Percentiles rank a stretch among this genome's conserved stretches.
Evolutionary conservation across 2,797 vertebrate species (phyloP).

Genomic region (Anas capensis): DNA sequence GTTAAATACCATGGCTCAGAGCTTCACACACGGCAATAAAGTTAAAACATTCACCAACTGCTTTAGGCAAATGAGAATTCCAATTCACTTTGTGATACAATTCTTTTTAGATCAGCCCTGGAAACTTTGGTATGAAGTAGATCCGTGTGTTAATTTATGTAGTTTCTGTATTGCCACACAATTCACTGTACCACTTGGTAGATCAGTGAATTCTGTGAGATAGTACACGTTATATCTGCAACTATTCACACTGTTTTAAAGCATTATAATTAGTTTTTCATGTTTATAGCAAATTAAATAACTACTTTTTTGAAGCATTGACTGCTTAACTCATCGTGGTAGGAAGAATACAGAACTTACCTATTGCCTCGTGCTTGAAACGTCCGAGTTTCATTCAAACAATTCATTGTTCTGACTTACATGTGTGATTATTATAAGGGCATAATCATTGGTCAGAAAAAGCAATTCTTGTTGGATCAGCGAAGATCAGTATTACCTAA

Average conservation of each 20-base stretch:
- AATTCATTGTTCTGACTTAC: slow-evolving; percentile 17
- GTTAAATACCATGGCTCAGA: neutral
- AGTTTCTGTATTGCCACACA: neutral
- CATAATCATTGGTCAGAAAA: neutral
- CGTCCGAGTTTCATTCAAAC: slow-evolving; percentile 13
- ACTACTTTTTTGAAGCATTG: neutral
- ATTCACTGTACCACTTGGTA: neutral
- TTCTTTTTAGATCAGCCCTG: neutral
- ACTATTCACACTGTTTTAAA: neutral
- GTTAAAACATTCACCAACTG: neutral
- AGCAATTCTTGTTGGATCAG: slow-evolving; percentile 25
- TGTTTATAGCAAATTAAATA: neutral
- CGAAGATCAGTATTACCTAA: slow-evolving; percentile 2
- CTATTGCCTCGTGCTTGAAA: neutral
- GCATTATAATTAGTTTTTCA: neutral
- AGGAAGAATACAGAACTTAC: neutral
- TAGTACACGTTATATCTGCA: neutral
- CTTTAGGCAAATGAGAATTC: neutral
- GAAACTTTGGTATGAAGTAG: neutral
- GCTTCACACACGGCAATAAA: neutral
- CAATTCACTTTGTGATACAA: neutral
- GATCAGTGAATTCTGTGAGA: neutral
- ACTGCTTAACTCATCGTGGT: neutral
- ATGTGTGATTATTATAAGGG: neutral
- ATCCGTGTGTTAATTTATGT: neutral